phyloP scores from a whole-genome alignment of 2,888 invertebrate genomes.

The Diarsia rubi region DNA sequence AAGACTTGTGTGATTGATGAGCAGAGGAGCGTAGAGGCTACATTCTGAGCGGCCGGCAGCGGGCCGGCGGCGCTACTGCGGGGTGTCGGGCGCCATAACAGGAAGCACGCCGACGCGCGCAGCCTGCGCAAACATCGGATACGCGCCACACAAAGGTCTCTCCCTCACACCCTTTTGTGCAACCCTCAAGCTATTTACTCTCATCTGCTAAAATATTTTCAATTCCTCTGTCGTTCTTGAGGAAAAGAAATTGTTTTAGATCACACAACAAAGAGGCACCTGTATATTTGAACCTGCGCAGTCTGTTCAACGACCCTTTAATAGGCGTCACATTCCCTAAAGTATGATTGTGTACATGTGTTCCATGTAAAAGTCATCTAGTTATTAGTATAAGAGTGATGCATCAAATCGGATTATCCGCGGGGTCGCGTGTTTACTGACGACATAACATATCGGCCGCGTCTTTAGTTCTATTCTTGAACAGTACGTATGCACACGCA shows the following conservation, averaged over 20 bases:
- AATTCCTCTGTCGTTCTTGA: background rate
- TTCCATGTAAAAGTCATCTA: constrained; percentile 43
- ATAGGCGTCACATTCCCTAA: constrained; percentile 13
- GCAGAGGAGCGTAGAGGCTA: constrained; percentile 79
- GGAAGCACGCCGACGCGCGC: constrained; percentile 72
- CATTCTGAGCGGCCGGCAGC: constrained; percentile 87
- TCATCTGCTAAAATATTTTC: constrained; percentile 45
- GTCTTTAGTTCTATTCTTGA: constrained; percentile 56
- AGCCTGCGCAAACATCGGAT: constrained; percentile 88
- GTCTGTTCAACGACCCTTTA: background rate
- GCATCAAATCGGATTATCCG: constrained; percentile 59
- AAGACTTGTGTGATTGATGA: constrained; percentile 77
- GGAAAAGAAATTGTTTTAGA: constrained; percentile 5
- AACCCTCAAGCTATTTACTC: constrained; percentile 44
- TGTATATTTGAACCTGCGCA: background rate
- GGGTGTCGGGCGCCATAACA: constrained; percentile 82
- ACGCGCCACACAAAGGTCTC: constrained; percentile 75
- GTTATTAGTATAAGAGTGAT: constrained; percentile 58
- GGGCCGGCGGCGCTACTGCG: constrained; percentile 89
- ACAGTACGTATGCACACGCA: constrained; percentile 34
- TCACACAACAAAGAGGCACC: background rate
- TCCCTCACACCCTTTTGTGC: constrained; percentile 68
- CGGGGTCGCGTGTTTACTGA: constrained; percentile 49
- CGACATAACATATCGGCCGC: constrained; percentile 35
- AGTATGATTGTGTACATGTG: constrained; percentile 21